These are phyloP conservation scores for Sphyrna mokarran DNA, from an alignment of 2,113 vertebrate species.

Conservation along the genomic window DNA sequence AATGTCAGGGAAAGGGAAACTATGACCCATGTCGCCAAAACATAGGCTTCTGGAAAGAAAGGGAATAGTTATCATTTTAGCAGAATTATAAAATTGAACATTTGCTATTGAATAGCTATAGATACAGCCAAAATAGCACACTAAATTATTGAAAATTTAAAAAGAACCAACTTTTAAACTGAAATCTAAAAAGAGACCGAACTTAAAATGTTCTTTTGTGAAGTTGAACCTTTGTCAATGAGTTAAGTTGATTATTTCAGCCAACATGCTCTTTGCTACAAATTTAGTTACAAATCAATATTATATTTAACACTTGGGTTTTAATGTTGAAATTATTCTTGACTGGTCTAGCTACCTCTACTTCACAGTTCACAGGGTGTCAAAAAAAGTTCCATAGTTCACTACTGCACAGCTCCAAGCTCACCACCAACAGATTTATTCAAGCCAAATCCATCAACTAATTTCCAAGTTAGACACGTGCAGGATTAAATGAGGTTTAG, in stretches of 20 bases:
- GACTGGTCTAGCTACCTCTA: neutral
- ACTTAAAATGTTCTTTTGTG: neutral
- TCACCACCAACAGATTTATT: neutral
- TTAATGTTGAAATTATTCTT: neutral
- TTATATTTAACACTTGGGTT: neutral
- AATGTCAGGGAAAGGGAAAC: neutral
- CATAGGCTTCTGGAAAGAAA: neutral
- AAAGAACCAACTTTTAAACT: too few relatives aligned
- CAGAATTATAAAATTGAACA: neutral
- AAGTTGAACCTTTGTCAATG: neutral
- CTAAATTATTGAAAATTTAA: neutral
- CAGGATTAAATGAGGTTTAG: neutral
- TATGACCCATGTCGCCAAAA: neutral
- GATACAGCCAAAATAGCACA: neutral
- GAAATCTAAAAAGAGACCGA: too few relatives aligned
- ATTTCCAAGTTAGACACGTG: neutral
- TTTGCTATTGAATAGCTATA: neutral
- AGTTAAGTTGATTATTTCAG: neutral
- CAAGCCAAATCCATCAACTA: neutral
- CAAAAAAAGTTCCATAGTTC: too few relatives aligned
- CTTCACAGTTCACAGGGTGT: neutral
- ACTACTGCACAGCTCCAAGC: neutral
- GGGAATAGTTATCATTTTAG: neutral
- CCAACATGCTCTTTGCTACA: neutral
- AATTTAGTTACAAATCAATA: neutral